Evolutionary conservation across 2,888 invertebrate genomes (phyloP).

Genomic region (Trilocha varians): DNA sequence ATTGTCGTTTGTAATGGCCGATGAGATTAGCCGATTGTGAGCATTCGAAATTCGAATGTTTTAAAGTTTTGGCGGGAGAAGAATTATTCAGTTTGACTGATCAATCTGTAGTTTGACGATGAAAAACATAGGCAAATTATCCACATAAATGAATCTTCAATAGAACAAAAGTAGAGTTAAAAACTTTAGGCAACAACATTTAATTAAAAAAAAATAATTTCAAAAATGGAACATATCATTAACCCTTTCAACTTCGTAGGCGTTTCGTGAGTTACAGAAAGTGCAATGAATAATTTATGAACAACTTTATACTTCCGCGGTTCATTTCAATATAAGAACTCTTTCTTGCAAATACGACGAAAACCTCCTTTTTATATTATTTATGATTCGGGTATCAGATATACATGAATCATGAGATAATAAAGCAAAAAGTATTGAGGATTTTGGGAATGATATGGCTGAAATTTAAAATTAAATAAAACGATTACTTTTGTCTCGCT

Average conservation of each 20-base stretch:
- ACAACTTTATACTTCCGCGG: conserved; percentile 59
- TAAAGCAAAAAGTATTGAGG: no score
- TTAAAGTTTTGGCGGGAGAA: no score
- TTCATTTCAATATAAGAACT: conserved; percentile 46
- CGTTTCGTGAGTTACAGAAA: conserved; percentile 30
- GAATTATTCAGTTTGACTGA: background rate
- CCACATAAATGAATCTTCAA: no score
- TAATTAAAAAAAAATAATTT: no score
- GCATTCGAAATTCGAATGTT: background rate
- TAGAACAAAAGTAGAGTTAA: no score
- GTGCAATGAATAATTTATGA: conserved; percentile 58
- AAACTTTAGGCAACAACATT: no score
- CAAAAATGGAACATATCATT: background rate
- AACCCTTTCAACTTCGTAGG: background rate
- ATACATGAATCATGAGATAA: no score
- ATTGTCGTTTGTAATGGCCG: conserved; percentile 59
- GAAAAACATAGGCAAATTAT: no score
- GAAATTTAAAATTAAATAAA: no score
- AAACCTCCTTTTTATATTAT: conserved; percentile 67
- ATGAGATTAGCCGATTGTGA: background rate
- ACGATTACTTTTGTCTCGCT: no score
- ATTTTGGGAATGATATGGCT: no score
- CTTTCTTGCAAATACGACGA: conserved; percentile 62
- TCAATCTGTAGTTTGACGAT: background rate
- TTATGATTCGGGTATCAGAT: conserved; percentile 36